Base-by-base conservation (phyloP, 2,797 vertebrate genomes). In the Semaprochilodus insignis region DNA sequence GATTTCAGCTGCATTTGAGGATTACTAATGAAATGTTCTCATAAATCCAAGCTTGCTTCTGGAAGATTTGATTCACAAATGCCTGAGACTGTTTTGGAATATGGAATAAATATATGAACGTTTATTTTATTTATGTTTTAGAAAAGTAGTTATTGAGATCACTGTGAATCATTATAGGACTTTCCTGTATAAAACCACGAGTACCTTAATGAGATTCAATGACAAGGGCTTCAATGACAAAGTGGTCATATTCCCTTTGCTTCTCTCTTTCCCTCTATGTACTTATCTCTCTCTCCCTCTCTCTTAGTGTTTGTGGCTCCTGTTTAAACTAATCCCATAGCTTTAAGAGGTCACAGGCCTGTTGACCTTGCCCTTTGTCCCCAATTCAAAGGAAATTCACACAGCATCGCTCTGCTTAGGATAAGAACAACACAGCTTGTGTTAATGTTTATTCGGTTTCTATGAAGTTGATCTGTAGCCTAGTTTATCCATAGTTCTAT, bases 241-340 rank as follows among this genome's bases (percentile, higher is more conserved):
- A 62, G 59, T 13, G 62, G 14, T 34, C 62, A 67, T 36, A 4
- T 34, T 19, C 11, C 65, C 44, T 67, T 72, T 19, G 10, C n/a
- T 19, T 62, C 15, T 31, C 73, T 69, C 7, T n/a, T 70, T n/a
- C 11, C 11, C 8, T 48, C n/a, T 48, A 13, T 70, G n/a, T 44
- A 23, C 19, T 69, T 69, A 44, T 69, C 36, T 23, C 11, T 44
- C 21, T 70, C 40, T 70, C 10, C 21, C 21, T 44, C 66, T n/a
- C 6, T 66, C 31, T 66, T 7, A 0, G 34, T 36, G 34, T 36
- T 67, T 67, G 34, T 67, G 19, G 78, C 69, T 74, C 77, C 63
- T 79, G 15, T 60, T 80, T 70, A 83, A 65, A 75, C 77, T 80
- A 80, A 75, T 66, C 74, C 82, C 52, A n/a, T 36, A 21, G 72